Conservation (phyloP, 2,797 vertebrate species). For the Bufotes viridis region DNA sequence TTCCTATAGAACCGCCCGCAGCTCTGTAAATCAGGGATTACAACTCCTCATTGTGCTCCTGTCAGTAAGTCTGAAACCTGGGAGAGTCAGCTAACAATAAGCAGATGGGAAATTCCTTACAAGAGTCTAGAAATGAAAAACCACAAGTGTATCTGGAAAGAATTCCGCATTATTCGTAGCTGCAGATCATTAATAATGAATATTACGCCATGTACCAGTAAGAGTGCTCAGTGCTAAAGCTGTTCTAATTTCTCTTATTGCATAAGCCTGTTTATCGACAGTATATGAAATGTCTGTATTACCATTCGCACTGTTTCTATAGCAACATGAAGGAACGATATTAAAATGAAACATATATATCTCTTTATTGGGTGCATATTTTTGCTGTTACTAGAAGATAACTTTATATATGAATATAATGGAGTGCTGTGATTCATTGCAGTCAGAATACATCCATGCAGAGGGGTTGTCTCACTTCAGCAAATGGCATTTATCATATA, state of each 20-base stretch:
- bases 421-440: background rate
- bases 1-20: conserved; percentile 36
- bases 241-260: conserved; percentile 16
- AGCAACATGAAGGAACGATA: conserved; percentile 22
- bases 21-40: conserved; percentile 37
- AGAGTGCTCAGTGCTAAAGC: background rate
- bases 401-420: background rate
- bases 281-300: background rate
- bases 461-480: background rate
- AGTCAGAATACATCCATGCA: background rate
- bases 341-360: background rate
- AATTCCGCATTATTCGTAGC: background rate
- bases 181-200: background rate
- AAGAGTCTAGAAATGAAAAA: background rate
- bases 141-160: background rate
- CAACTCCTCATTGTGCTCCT: conserved; percentile 22
- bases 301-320: conserved; percentile 27
- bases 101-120: background rate
- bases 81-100: background rate
- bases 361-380: background rate
- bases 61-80: background rate
- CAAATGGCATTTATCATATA: too few relatives aligned
- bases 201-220: background rate
- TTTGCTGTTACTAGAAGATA: background rate
- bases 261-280: background rate